phyloP scores from a whole-genome alignment of 1,140 invertebrate species.

The Nasonia longicornis region DNA sequence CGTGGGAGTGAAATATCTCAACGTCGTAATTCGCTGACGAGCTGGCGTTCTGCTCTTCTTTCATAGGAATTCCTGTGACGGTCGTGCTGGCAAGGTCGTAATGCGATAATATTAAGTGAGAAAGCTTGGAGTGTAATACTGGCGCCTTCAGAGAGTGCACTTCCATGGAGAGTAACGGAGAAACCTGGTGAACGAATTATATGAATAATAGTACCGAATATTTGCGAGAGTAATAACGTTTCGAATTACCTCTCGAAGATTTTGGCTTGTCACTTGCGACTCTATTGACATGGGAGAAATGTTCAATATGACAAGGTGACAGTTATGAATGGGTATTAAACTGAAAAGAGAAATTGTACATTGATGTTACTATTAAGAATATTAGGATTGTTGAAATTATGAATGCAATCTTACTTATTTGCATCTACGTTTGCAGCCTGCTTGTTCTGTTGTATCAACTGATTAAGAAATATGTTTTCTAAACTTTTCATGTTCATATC shows the following conservation, averaged over 20 bases:
- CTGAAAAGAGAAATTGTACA: slow-evolving; percentile 64
- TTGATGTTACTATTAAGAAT: background rate
- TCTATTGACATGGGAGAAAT: slow-evolving; percentile 84
- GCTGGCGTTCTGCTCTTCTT: slow-evolving; percentile 98
- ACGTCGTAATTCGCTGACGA: slow-evolving; percentile 99
- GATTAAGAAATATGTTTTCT: slow-evolving; percentile 86
- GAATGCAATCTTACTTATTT: background rate
- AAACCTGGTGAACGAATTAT: slow-evolving; percentile 68
- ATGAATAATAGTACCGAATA: slow-evolving; percentile 24
- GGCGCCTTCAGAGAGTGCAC: slow-evolving; percentile 78
- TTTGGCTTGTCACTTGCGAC: slow-evolving; percentile 79
- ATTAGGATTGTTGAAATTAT: background rate
- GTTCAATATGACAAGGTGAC: slow-evolving; percentile 90
- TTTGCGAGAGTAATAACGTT: background rate
- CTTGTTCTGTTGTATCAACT: slow-evolving; percentile 85
- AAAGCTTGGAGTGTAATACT: slow-evolving; percentile 74
- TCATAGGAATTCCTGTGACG: slow-evolving; percentile 98
- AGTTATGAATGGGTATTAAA: slow-evolving; percentile 83
- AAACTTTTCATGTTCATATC: slow-evolving; percentile 85
- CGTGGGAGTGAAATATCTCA: slow-evolving; percentile 90
- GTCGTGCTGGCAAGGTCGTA: slow-evolving; percentile 95
- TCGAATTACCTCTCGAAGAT: slow-evolving; percentile 72
- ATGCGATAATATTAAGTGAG: slow-evolving; percentile 83
- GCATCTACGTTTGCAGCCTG: slow-evolving; percentile 72
- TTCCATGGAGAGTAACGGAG: slow-evolving; percentile 76